Evolutionary conservation across 2,888 invertebrate species (phyloP), one percentile per base, ranked within the genome.

Genomic region (Blastobasis lacticolella): DNA sequence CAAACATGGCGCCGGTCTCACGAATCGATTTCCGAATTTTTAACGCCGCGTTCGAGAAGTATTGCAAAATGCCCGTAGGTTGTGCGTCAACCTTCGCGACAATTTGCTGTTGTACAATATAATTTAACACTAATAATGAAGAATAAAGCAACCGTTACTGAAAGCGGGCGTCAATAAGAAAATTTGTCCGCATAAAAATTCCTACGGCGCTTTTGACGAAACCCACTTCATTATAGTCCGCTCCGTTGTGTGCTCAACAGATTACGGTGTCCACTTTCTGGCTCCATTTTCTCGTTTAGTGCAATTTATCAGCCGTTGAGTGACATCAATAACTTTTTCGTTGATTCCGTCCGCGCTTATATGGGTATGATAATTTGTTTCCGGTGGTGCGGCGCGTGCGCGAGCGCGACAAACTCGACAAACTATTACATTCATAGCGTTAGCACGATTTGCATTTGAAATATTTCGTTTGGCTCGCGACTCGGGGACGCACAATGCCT

Each of bases 281-380:
- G 60, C 64, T 70, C 75, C 67, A 73, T 81, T 84, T 83, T 80
- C 80, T 76, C 69, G 72, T 79, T 81, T 79, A 81, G 76, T 78
- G 75, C 81, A 75, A 86, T 85, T 82, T 82, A 80, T 86, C 81
- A 79, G 71, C 23, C 61, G 70, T 71, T 67, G 73, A 74, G 73
- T 77, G 81, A 77, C 85, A 82, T 85, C 81, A 81, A 86, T 86
- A 78, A 79, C 70, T 75, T 84, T 84, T 86, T 83, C 80, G 79
- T 78, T 72, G 67, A 80, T 86, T 85, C 78, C 72, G 70, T 80
- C 75, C 79, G 73, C 69, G 73, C 86, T 72, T 86, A 86, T 85
- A 88, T 84, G 88, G 88, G 70, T 84, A 88, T 87, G 88, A 86
- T 87, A 88, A 88, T 88, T 87, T 87, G 81, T 88, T 85, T 87